phyloP scores from a whole-genome alignment of 2,113 vertebrate species.

The Trematocara variabile region DNA sequence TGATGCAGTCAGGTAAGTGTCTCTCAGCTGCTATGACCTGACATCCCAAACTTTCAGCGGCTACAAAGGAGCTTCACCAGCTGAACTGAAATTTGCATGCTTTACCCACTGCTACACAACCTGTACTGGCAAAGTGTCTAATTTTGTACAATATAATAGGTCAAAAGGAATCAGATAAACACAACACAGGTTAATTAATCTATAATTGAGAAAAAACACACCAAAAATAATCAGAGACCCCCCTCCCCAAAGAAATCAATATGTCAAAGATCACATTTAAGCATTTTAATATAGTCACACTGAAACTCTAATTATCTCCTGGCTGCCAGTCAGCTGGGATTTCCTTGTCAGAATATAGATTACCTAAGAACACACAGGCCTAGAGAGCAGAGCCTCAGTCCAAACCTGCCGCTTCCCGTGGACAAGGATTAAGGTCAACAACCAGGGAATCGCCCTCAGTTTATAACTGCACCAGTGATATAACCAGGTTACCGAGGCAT shows the following conservation, averaged over 20 bases:
- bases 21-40: background rate
- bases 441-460: slow-evolving; percentile 32
- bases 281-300: background rate
- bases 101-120: background rate
- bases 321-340: background rate
- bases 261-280: background rate
- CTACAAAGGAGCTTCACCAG: background rate
- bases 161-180: background rate
- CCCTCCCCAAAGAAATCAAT: background rate
- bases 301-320: background rate
- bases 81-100: background rate
- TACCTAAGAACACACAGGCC: slow-evolving; percentile 23
- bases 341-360: slow-evolving; percentile 31
- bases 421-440: slow-evolving; percentile 62
- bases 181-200: background rate
- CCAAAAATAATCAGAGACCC: background rate
- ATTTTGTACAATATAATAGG: background rate
- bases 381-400: background rate
- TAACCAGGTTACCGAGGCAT: background rate
- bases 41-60: background rate
- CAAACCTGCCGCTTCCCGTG: slow-evolving; percentile 19
- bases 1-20: slow-evolving; percentile 27
- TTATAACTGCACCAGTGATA: background rate
- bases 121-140: background rate
- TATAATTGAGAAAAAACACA: background rate